These are phyloP conservation scores for Amblyopsis hoosieri DNA, from an alignment of 2,797 vertebrate genomes.

Conservation along the genomic window DNA sequence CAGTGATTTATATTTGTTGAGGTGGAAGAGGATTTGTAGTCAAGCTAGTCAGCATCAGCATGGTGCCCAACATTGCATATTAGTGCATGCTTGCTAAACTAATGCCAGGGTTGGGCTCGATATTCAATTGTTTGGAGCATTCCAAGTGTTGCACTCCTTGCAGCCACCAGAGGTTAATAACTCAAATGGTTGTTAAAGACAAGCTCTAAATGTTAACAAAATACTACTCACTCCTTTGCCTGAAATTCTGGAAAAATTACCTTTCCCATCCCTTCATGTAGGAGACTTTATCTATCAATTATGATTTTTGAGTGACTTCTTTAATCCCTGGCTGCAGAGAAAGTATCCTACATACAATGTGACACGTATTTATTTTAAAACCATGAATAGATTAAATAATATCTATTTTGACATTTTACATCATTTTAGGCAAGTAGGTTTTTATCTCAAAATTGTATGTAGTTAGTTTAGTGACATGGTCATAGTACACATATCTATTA, in stretches of 20 bases:
- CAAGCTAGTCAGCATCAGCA: slow-evolving; percentile 41
- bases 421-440: slow-evolving; percentile 52
- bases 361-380: slow-evolving; percentile 82
- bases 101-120: slow-evolving; percentile 17
- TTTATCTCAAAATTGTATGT: slow-evolving; percentile 41
- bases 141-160: not conserved
- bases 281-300: too few species aligned
- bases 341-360: slow-evolving; percentile 74
- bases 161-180: not conserved
- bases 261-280: too few species aligned
- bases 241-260: too few species aligned
- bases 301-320: too few species aligned
- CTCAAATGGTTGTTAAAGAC: too few species aligned
- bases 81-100: slow-evolving; percentile 7
- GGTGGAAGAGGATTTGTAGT: slow-evolving; percentile 34
- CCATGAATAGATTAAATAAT: slow-evolving; percentile 77
- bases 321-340: slow-evolving; percentile 8
- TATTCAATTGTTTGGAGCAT: not conserved
- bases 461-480: slow-evolving; percentile 7
- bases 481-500: slow-evolving; percentile 67
- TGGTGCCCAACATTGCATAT: not conserved
- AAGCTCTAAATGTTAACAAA: too few species aligned
- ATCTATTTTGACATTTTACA: slow-evolving; percentile 53
- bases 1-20: slow-evolving; percentile 29
- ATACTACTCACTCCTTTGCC: too few species aligned